Conservation (phyloP, 2,888 invertebrate species). For the Shargacucullia verbasci region DNA sequence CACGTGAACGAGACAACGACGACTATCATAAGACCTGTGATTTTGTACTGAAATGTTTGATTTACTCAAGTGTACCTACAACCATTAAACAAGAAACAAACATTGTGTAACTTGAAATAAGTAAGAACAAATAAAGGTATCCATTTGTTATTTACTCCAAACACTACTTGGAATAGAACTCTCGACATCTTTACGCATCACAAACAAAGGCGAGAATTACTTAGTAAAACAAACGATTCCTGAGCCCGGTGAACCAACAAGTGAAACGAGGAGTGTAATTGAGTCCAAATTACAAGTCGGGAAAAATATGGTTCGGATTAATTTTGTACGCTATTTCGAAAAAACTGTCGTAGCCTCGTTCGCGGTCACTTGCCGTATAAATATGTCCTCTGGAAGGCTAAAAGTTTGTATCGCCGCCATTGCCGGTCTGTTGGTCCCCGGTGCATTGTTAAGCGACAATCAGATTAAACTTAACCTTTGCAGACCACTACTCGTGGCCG, state of each 20-base stretch:
- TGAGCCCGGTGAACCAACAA: slow-evolving; percentile 17
- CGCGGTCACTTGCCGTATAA: slow-evolving; percentile 50
- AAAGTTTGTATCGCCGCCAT: slow-evolving; percentile 52
- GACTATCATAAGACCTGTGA: slow-evolving; percentile 16
- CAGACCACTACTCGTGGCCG: slow-evolving; percentile 68
- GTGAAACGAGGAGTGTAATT: slow-evolving; percentile 34
- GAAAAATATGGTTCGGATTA: slow-evolving; percentile 37
- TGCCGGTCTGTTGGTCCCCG: slow-evolving; percentile 61
- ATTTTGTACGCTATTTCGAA: slow-evolving; percentile 24
- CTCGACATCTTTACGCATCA: slow-evolving; percentile 10
- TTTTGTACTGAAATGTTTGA: not conserved
- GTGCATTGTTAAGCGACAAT: slow-evolving; percentile 76
- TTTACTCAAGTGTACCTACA: slow-evolving; percentile 4
- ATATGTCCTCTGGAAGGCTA: slow-evolving; percentile 43
- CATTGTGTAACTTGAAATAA: slow-evolving; percentile 17
- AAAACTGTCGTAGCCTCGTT: slow-evolving; percentile 29
- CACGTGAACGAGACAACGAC: slow-evolving; percentile 36
- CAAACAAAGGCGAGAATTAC: slow-evolving; percentile 16
- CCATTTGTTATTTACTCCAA: not conserved
- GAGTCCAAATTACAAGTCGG: slow-evolving; percentile 33
- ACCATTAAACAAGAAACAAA: slow-evolving; percentile 9
- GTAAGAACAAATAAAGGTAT: slow-evolving; percentile 9
- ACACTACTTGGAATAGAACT: slow-evolving; percentile 3
- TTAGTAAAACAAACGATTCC: slow-evolving; percentile 25
- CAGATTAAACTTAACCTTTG: slow-evolving; percentile 79